Evolutionary conservation across 2,888 invertebrate species (phyloP).

Genomic region (Molorchus minor): DNA sequence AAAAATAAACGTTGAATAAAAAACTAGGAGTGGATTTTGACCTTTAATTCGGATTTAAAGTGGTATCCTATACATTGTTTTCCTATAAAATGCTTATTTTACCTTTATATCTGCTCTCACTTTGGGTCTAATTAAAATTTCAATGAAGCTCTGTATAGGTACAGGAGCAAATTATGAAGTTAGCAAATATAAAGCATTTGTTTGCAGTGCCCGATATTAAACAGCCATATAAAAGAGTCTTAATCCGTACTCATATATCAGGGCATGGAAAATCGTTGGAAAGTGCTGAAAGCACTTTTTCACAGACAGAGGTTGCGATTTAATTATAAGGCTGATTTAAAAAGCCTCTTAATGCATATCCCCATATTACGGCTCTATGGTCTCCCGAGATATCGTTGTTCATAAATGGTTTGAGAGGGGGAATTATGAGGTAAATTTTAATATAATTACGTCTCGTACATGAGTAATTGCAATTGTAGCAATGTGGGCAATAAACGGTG

Average conservation of each 20-base stretch:
- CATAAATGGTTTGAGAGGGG: conserved; percentile 38
- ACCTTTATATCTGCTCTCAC: no score
- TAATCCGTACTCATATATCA: not conserved
- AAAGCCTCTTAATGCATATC: conserved; percentile 48
- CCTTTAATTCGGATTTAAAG: no score
- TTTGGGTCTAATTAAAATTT: no score
- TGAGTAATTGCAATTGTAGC: no score
- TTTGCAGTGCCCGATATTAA: conserved; percentile 1
- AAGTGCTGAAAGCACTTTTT: conserved; percentile 38
- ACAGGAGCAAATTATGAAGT: not conserved
- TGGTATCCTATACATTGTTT: no score
- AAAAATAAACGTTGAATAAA: no score
- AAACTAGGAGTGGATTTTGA: no score
- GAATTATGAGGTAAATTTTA: no score
- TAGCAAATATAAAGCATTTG: not conserved
- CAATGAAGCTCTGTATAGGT: no score
- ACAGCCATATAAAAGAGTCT: not conserved
- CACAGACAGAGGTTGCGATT: conserved; percentile 40
- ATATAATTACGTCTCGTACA: no score
- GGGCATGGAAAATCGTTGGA: conserved; percentile 8
- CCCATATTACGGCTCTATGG: conserved; percentile 38
- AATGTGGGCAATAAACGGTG: no score
- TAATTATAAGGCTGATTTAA: conserved; percentile 49
- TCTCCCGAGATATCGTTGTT: conserved; percentile 29
- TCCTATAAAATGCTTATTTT: no score